Conservation (phyloP, 2,797 vertebrate species). For the Heliangelus exortis region DNA sequence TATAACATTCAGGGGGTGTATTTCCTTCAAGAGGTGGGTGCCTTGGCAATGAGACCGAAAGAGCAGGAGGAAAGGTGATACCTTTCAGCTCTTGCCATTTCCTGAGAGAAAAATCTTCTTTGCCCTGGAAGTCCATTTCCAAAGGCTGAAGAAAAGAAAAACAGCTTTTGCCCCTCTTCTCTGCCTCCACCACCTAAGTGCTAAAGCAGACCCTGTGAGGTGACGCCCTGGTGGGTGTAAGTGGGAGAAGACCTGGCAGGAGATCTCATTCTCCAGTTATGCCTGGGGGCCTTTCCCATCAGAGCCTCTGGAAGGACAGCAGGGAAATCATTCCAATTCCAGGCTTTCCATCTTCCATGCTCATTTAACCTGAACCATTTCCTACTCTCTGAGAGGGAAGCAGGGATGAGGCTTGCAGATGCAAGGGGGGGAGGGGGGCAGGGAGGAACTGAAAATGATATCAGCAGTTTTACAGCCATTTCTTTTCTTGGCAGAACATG, state of each 20-base stretch:
- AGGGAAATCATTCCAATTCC: conserved; percentile 57
- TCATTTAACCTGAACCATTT: conserved; percentile 80
- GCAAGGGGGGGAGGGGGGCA: background rate
- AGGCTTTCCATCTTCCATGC: conserved; percentile 66
- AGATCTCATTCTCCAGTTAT: background rate
- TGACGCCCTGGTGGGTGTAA: background rate
- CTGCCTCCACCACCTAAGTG: conserved; percentile 7
- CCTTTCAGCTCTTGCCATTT: background rate
- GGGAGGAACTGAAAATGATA: conserved; percentile 53
- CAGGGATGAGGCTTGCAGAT: conserved; percentile 79
- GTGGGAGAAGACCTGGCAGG: conserved; percentile 12
- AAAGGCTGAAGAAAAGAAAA: conserved; percentile 15
- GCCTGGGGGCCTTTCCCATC: conserved; percentile 32
- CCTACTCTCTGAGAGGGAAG: conserved; percentile 73
- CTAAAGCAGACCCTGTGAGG: conserved; percentile 32
- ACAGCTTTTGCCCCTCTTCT: background rate
- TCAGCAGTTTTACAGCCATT: conserved; percentile 64
- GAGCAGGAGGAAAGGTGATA: background rate
- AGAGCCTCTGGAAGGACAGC: background rate
- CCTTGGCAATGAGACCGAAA: accelerated
- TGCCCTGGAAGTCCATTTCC: background rate
- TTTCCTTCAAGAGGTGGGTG: background rate
- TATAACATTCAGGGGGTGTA: background rate
- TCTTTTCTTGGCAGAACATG: conserved; percentile 49
- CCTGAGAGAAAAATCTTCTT: background rate